Conservation (phyloP, 2,113 vertebrate species). For the Gavia stellata region DNA sequence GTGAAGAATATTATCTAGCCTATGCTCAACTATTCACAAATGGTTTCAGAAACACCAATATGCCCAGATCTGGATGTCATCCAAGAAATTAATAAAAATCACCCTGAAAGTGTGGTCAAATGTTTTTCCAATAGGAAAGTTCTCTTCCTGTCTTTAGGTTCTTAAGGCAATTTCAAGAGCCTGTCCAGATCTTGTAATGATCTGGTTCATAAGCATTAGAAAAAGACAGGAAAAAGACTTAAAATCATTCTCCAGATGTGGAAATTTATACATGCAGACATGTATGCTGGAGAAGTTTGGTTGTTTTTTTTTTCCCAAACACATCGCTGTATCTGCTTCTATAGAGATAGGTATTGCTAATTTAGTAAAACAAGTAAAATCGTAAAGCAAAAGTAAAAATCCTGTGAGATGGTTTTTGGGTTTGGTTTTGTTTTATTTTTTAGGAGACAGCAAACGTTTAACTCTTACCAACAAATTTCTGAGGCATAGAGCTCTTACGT, state of each 20-base stretch:
- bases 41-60: neutral
- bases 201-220: neutral
- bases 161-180: neutral
- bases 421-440: neutral
- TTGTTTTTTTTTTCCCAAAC: neutral
- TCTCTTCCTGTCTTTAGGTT: neutral
- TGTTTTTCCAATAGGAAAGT: neutral
- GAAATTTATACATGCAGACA: neutral
- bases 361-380: neutral
- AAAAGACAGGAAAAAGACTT: neutral
- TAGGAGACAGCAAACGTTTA: conserved; percentile 85
- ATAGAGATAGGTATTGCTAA: neutral
- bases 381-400: neutral
- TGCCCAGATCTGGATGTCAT: neutral
- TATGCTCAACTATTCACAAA: neutral
- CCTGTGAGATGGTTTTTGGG: neutral
- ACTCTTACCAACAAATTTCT: conserved; percentile 99
- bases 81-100: neutral
- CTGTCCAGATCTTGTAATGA: neutral
- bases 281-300: neutral
- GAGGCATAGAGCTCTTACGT: conserved; percentile 99
- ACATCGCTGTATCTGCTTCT: neutral
- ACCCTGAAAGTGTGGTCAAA: neutral
- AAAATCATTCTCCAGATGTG: neutral
- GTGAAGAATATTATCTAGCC: neutral